Evolutionary conservation across 1,140 invertebrate genomes (phyloP).

Genomic region (Musca vetustissima): DNA sequence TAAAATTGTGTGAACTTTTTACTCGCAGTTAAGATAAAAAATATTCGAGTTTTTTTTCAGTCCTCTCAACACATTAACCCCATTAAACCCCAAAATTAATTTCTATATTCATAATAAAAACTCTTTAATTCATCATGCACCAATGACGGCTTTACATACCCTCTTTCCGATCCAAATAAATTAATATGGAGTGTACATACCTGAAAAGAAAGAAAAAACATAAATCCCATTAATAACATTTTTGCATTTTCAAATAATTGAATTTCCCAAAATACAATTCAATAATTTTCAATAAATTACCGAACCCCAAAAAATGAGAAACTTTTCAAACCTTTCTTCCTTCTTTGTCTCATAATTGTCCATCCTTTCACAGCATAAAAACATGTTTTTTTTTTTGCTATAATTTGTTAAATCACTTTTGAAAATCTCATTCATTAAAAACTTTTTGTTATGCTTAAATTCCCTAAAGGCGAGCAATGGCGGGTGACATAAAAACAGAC

Average conservation of each 20-base stretch:
- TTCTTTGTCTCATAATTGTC: constrained; percentile 4
- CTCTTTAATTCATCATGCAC: too few relatives aligned
- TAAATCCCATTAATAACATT: background rate
- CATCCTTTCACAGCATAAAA: too few relatives aligned
- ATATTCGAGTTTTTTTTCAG: too few relatives aligned
- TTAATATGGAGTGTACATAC: background rate
- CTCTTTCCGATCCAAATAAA: background rate
- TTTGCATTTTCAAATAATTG: background rate
- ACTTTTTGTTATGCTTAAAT: background rate
- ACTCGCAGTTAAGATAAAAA: too few relatives aligned
- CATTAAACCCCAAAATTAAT: too few relatives aligned
- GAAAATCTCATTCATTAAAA: constrained; percentile 16
- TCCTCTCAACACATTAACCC: too few relatives aligned
- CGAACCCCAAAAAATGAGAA: too few relatives aligned
- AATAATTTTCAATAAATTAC: background rate
- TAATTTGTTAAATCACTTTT: constrained; percentile 9
- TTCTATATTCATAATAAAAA: too few relatives aligned
- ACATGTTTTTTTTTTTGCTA: background rate
- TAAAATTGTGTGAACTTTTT: too few relatives aligned
- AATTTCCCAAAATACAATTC: constrained; percentile 1
- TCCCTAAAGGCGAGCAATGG: too few relatives aligned
- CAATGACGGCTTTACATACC: too few relatives aligned
- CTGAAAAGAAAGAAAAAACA: constrained; percentile 2
- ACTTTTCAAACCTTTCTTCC: background rate
- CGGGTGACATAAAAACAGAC: background rate